Evolutionary conservation across 2,888 invertebrate species (phyloP), one percentile per base, ranked within the genome.

Genomic region (Lochmaea crataegi): DNA sequence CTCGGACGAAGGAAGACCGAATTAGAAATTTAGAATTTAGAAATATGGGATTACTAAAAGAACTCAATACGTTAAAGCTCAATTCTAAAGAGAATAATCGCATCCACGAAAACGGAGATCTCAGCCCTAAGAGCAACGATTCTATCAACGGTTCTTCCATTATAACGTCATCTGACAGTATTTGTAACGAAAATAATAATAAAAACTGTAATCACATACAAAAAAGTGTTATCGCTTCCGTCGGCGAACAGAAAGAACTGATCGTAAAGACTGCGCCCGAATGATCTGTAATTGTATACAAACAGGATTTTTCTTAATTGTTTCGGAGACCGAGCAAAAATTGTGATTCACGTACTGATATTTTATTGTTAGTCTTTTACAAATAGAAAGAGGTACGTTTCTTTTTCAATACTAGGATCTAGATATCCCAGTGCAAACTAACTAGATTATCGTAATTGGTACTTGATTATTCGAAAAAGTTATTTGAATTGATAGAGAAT

Each of bases 231-330:
- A 82, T 80, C 69, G 80, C 80, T 53, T 74, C 75, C 45, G 72
- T 78, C 48, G 79, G 76, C n/a, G 78, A 78, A 57, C 80, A 79
- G 67, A 76, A 78, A 65, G 79, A 83, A 73, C 78, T 79, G 64
- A 81, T 82, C 74, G 77, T 79, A 75, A 82, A 82, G 76, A 82
- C 80, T 68, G 80, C 82, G 61, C 82, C 83, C 41, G 83, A 84
- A 83, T 84, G 84, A 84, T 83, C 84, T 75, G 83, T 84, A 78
- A 84, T 84, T 78, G 84, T 84, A 53, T 75, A 77, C 75, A 73
- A 74, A 71, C 76, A 76, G 75, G 75, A 76, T 71, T 72, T 68
- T 71, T 73, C 69, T 71, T 70, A 71, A 77, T 68, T 16, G 53
- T 61, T 61, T 57, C 63, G 65, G 51, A 32, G 32, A 72, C 48